Percentiles rank a stretch among this genome's conserved stretches.
phyloP scores from a whole-genome alignment of 2,113 vertebrate genomes.

The Tricholaema leucomelas region DNA sequence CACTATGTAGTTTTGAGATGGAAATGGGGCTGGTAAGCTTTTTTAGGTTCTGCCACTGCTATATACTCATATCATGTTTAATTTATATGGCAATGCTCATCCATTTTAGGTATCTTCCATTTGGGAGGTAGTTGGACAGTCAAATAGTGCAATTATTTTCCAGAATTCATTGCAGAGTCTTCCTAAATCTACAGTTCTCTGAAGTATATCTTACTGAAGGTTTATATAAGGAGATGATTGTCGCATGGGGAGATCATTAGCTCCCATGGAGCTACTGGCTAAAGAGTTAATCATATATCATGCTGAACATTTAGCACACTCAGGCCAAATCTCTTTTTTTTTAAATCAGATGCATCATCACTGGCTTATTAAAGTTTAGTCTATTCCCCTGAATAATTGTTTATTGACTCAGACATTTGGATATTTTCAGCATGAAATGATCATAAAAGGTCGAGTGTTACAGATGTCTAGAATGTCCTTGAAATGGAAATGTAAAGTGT shows the following conservation, averaged over 20 bases:
- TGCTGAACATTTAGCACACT: background rate
- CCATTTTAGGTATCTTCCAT: background rate
- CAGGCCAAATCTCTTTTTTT: background rate
- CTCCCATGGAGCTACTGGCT: background rate
- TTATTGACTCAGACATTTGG: constrained; percentile 64
- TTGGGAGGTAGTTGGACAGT: background rate
- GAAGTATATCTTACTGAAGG: background rate
- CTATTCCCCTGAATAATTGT: constrained; percentile 36
- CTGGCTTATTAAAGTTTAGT: constrained; percentile 52
- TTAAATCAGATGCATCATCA: constrained; percentile 48
- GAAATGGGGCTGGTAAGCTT: background rate
- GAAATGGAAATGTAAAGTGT: constrained; percentile 53
- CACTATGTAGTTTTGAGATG: background rate
- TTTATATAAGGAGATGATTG: background rate
- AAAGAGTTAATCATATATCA: background rate
- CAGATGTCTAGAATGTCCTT: constrained; percentile 64
- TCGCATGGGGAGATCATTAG: background rate
- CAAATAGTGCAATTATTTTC: background rate
- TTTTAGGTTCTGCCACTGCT: background rate
- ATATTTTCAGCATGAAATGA: constrained; percentile 59
- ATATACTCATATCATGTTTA: background rate
- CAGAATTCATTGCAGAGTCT: background rate
- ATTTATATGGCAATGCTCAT: background rate
- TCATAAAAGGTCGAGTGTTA: constrained; percentile 53
- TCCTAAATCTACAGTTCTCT: background rate